phyloP scores from a whole-genome alignment of 2,113 vertebrate genomes.

The Epinephelus fuscoguttatus region DNA sequence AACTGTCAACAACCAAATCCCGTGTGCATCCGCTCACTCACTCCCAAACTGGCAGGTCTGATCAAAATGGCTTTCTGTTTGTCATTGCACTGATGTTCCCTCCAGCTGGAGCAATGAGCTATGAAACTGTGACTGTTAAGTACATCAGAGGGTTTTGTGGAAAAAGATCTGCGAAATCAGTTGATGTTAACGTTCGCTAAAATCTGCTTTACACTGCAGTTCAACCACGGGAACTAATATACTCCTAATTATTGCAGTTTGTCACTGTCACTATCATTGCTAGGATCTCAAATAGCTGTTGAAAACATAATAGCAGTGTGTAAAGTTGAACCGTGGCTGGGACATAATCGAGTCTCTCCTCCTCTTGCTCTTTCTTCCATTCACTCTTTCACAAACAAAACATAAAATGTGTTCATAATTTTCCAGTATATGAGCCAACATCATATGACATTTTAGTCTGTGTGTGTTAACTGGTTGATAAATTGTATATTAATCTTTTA shows the following conservation, averaged over 20 bases:
- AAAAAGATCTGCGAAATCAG: conserved; percentile 35
- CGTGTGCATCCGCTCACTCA: conserved; percentile 33
- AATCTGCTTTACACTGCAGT: conserved; percentile 14
- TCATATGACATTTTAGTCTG: neutral
- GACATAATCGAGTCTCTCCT: conserved; percentile 14
- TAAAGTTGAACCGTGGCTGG: conserved; percentile 6
- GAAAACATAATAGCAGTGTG: conserved; percentile 41
- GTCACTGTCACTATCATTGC: conserved; percentile 22
- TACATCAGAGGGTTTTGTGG: conserved; percentile 21
- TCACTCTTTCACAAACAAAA: neutral
- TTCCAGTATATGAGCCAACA: neutral
- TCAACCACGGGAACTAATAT: conserved; percentile 16
- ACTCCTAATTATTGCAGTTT: conserved; percentile 37
- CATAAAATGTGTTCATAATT: neutral
- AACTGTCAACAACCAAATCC: conserved; percentile 47
- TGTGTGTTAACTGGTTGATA: conserved; percentile 29
- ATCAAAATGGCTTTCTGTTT: conserved; percentile 44
- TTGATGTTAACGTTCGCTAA: conserved; percentile 8
- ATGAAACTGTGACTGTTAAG: conserved; percentile 18
- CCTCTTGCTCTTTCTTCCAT: neutral
- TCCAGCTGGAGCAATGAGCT: conserved; percentile 31
- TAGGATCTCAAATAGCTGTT: conserved; percentile 34
- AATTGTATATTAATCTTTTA: conserved; percentile 30
- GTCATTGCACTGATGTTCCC: conserved; percentile 16
- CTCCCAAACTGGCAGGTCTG: conserved; percentile 41